Base-by-base conservation (phyloP, 2,113 vertebrate species). In the Ardeotis arabs region DNA sequence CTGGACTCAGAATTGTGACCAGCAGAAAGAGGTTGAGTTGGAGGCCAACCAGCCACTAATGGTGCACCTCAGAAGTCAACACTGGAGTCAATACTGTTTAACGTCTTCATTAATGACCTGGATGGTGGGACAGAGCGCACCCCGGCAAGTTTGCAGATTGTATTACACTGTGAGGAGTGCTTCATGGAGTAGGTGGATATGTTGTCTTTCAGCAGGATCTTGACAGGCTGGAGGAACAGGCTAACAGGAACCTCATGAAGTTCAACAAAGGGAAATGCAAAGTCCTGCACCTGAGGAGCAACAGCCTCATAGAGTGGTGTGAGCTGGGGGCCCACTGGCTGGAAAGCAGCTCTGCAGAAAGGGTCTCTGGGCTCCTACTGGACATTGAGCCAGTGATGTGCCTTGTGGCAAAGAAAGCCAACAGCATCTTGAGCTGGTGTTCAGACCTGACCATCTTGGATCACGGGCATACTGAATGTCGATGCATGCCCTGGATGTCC, bases 361-460 rank as follows among this genome's bases (percentile, higher is more conserved):
- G 29, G 27, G 13, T 4, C 20, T 47, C 31, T 50, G 24, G 33
- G 28, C 4, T 31, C 24, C 39, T 31, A 9, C 25, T 25, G 35
- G 22, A 12, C 24, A 8, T 6, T 6, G 8, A 83, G 53, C 27
- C 60, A 39, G 55, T 31, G 14, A 17, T 18, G 9, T 28, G 64
- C 16, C 7, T 20, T 39, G 29, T 66, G 52, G 66, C 66, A 63
- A 12, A 50, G 64, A 20, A 31, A 70, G 17, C n/a, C 41, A 58
- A 0, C n/a, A 62, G 74, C 21, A 25, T 2, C 72, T 28, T 16
- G 45, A 58, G 55, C 56, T 90, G 52, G 8, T 63, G 14, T 19
- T 76, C 19, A 55, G 56, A 33, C 15, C 20, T 6, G 9, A 0
- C 7, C 0, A 0, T n/a, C 41, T 50, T 67, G 62, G 33, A 2